These are phyloP conservation scores for Geotrupes spiniger DNA, from an alignment of 2,888 invertebrate species.

Conservation along the genomic window DNA sequence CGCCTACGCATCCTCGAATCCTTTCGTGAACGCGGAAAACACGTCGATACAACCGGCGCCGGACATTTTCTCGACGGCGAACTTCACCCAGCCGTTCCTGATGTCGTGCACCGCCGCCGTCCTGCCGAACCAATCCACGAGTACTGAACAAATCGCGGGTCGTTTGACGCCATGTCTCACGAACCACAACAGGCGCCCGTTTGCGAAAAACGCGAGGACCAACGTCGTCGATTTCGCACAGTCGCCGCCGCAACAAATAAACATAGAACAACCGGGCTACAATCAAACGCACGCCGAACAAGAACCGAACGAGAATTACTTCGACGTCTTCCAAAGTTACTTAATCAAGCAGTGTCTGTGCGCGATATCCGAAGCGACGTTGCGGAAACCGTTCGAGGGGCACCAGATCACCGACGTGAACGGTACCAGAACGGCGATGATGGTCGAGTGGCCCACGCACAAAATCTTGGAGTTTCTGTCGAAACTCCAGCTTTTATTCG, in stretches of 20 bases:
- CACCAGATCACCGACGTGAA: constrained; percentile 52
- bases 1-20: constrained; percentile 1
- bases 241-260: not conserved
- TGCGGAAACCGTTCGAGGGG: constrained; percentile 70
- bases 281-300: not conserved
- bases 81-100: constrained; percentile 17
- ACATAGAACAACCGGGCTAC: not conserved
- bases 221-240: not conserved
- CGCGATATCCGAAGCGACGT: constrained; percentile 66
- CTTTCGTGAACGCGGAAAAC: constrained; percentile 16
- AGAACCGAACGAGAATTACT: constrained; percentile 24
- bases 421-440: constrained; percentile 53
- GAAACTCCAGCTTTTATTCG: constrained; percentile 78
- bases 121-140: constrained; percentile 6
- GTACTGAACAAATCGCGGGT: constrained; percentile 8
- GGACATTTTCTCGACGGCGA: constrained; percentile 21
- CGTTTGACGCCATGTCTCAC: constrained; percentile 7
- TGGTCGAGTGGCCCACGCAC: constrained; percentile 64
- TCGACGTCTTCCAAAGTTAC: constrained; percentile 60
- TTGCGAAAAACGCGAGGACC: not conserved
- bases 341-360: constrained; percentile 78
- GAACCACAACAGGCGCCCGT: constrained; percentile 14
- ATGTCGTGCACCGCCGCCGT: constrained; percentile 12
- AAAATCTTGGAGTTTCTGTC: constrained; percentile 76
- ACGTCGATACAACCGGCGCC: constrained; percentile 27